Base-by-base conservation (phyloP, 2,113 vertebrate species). In the Notarius quadriscutis region DNA sequence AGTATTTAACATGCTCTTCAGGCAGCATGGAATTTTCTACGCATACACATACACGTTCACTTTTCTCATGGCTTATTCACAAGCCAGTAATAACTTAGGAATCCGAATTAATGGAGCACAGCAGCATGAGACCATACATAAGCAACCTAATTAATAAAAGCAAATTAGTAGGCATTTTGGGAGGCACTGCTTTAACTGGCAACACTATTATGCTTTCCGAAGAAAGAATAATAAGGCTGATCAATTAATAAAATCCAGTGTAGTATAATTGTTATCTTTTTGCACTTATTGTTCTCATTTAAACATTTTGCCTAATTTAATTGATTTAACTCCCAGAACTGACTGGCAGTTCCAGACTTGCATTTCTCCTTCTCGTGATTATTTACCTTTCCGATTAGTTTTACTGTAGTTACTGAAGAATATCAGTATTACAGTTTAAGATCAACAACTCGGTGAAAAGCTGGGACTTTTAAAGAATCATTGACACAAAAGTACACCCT, bases 131-230 rank as follows among this genome's bases (percentile, higher is more conserved):
- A 55, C 22, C 67, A 30, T 55, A 34, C 85, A 69, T 63, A 62
- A 62, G 79, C 57, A 81, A 12, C 15, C 15, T 81, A 58, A 86
- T 86, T 81, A 86, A 34, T 69, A 71, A 81, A 58, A 81, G 62
- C 57, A 81, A 62, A 62, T 81, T 62, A 22, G 30, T 25, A 12
- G 30, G 79, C 57, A 48, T 62, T 81, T 81, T 81, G 30, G 57
- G 27, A 81, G 30, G 30, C 30, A 81, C 11, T 62, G 57, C 57
- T 81, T 48, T 81, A 81, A 81, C 18, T 22, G 25, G 57, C 57
- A 60, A 62, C 4, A 81, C 10, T 62, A 12, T 81, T 22, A 81
- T 22, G 8, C 11, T 62, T 81, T 41, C 30, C 34, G 41, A 2
- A 22, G 30, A 41, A 57, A 80, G 15, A 57, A 30, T 58, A 58